Evolutionary conservation across 2,113 vertebrate genomes (phyloP), one percentile per base, ranked within the genome.

Genomic region (Serilophus lunatus): DNA sequence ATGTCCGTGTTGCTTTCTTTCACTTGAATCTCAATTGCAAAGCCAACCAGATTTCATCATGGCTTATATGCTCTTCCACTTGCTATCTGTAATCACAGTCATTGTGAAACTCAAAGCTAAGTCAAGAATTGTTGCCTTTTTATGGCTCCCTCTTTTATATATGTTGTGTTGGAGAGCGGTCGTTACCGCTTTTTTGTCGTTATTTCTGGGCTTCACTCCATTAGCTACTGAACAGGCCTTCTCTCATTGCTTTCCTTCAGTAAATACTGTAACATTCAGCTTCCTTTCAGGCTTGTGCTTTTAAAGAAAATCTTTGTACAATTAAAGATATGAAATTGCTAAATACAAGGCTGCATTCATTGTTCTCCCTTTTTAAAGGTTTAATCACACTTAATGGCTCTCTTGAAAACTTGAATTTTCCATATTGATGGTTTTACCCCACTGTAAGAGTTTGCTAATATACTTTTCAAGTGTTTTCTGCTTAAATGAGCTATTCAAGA

Each of bases 321-420:
- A 98, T 98, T 98, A 98, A 98, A 98, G 97, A 98, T 97, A 98
- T 95, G 97, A 98, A 98, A 98, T 98, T 97, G 97, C 98, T 98
- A 98, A 98, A 98, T 98, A 98, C 96, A 97, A 98, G 97, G 96
- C 98, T 96, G 96, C 86, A 35, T 95, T 96, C 96, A 96, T 97
- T 98, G 97, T 98, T 98, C 97, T 97, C 95, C 94, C 82, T 97
- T 97, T 98, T 98, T 97, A 97, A 97, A 98, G 97, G 96, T 98
- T 98, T 98, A 98, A 98, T 98, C 98, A 98, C 78, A 97, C 97
- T 98, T 98, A 98, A 98, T 98, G 97, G 98, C 97, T 97, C 98
- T 98, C 97, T 97, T 98, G 97, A 98, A 98, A 98, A 98, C 96
- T 98, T 98, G 97, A 96, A 98, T 98, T 98, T 98, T 98, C 97